Evolutionary conservation across 2,797 vertebrate species (phyloP).

Genomic region (Typhlichthys subterraneus): DNA sequence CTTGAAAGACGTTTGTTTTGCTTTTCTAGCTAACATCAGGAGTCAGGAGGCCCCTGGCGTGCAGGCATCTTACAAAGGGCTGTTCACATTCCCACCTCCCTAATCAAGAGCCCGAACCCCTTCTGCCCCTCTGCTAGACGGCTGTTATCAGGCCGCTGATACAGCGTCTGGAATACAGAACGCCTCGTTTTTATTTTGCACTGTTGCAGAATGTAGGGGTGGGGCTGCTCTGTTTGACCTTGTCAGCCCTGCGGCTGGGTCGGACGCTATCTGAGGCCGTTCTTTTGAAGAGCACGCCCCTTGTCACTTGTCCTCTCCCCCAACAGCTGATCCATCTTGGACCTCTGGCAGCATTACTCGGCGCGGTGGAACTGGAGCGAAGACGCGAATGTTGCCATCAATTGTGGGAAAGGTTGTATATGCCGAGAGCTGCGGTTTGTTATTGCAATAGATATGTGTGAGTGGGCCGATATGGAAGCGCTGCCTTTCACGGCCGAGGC

Average conservation of each 20-base stretch:
- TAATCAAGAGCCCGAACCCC: conserved; percentile 81
- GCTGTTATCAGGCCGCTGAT: conserved; percentile 84
- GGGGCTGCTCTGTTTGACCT: conserved; percentile 73
- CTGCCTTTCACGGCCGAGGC: conserved; percentile 55
- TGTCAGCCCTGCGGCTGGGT: conserved; percentile 66
- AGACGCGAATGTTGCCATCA: conserved; percentile 71
- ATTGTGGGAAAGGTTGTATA: conserved; percentile 54
- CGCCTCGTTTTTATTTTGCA: conserved; percentile 81
- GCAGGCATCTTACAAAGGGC: conserved; percentile 87
- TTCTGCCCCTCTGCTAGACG: conserved; percentile 80
- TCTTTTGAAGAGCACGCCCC: conserved; percentile 67
- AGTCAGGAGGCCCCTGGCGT: conserved; percentile 76
- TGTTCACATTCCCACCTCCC: conserved; percentile 87
- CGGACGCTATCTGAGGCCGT: conserved; percentile 57
- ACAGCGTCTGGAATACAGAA: conserved; percentile 87
- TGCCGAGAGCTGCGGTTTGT: conserved; percentile 65
- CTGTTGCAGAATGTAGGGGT: conserved; percentile 72
- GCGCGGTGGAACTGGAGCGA: conserved; percentile 67
- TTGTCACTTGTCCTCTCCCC: conserved; percentile 60
- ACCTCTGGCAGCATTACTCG: conserved; percentile 64
- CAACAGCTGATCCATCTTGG: conserved; percentile 72
- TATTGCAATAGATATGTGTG: conserved; percentile 68
- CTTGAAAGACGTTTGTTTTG: conserved; percentile 78
- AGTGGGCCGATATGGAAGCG: conserved; percentile 67
- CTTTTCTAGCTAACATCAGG: conserved; percentile 83